These are phyloP conservation scores for Steatornis caripensis DNA, from an alignment of 2,113 vertebrate genomes.

Conservation along the genomic window DNA sequence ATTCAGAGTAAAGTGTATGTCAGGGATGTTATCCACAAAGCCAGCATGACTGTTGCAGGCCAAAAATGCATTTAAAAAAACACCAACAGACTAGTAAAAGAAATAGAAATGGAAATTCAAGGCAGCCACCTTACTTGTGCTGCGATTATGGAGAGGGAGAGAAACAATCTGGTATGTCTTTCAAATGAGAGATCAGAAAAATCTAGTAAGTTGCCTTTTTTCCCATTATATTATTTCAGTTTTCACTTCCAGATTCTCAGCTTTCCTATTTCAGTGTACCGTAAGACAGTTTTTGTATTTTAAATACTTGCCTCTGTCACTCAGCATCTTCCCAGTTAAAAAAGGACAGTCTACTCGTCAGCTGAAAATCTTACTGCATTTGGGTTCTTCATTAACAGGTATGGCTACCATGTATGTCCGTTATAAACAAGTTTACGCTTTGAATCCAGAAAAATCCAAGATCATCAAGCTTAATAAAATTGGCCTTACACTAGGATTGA, in stretches of 20 bases:
- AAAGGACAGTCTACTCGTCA: background rate
- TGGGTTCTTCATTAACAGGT: constrained; percentile 66
- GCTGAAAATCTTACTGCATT: background rate
- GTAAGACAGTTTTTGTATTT: background rate
- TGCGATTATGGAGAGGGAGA: background rate
- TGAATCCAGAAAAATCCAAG: constrained; percentile 64
- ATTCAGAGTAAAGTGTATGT: background rate
- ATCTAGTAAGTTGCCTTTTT: background rate
- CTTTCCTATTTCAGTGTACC: background rate
- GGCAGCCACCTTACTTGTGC: background rate
- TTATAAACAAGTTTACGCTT: constrained; percentile 85
- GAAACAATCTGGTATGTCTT: background rate
- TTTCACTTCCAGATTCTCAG: background rate
- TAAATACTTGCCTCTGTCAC: background rate
- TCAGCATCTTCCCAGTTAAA: background rate
- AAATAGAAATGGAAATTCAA: background rate
- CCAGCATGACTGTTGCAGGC: background rate
- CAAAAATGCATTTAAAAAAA: background rate
- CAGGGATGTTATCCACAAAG: background rate
- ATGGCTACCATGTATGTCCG: constrained; percentile 86
- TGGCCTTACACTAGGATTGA: constrained; percentile 79
- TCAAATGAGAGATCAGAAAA: background rate
- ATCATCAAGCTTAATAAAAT: constrained; percentile 73
- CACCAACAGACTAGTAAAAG: background rate
- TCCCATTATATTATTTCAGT: background rate